These are phyloP conservation scores for Frankliniella intonsa DNA, from an alignment of 2,888 invertebrate genomes.

Conservation along the genomic window DNA sequence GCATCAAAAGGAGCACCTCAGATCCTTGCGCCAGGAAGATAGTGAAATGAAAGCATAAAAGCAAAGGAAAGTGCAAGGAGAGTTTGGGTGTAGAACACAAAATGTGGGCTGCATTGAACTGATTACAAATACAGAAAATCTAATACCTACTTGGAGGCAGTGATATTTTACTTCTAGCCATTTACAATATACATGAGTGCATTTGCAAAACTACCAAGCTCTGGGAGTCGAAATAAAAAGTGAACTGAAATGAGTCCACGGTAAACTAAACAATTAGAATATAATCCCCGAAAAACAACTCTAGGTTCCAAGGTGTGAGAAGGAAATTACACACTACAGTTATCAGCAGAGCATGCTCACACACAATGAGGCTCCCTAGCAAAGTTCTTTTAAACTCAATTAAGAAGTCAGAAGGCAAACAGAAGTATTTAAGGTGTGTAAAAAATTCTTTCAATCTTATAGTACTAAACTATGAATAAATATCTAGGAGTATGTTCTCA, in stretches of 20 bases:
- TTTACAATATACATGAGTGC: neutral
- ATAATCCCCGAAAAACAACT: no score
- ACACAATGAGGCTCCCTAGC: no score
- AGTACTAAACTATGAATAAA: no score
- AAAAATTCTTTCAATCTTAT: no score
- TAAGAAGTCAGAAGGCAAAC: no score
- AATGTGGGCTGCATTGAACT: no score
- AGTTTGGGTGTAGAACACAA: neutral
- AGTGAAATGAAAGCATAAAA: neutral
- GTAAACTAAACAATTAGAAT: no score
- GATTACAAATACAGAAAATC: neutral
- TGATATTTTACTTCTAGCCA: neutral
- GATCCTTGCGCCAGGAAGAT: neutral
- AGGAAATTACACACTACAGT: no score
- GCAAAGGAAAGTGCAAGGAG: slow-evolving; percentile 5
- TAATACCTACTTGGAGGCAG: neutral
- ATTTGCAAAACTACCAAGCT: neutral
- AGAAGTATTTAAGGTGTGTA: no score
- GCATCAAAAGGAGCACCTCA: neutral
- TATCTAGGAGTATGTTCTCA: neutral
- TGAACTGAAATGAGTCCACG: no score
- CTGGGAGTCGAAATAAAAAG: neutral
- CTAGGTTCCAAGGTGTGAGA: no score
- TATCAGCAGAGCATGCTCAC: no score
- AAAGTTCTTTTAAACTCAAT: neutral